Percentiles rank a stretch among this genome's conserved stretches.
phyloP scores from a whole-genome alignment of 2,113 vertebrate genomes.

The Sisor rabdophorus region DNA sequence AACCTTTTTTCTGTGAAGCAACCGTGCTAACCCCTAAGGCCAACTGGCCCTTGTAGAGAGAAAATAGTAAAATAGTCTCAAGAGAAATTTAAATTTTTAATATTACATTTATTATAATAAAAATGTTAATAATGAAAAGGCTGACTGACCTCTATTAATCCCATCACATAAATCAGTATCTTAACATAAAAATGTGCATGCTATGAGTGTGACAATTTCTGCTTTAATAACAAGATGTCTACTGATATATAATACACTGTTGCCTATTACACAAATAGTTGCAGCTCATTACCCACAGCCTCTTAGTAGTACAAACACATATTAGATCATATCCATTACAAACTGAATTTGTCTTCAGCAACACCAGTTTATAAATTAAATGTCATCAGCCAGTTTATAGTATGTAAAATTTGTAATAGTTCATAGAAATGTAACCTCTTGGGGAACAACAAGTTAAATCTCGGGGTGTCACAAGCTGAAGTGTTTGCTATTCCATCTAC shows the following conservation, averaged over 20 bases:
- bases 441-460: neutral
- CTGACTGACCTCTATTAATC: neutral
- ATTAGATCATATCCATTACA: neutral
- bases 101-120: neutral
- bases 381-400: conserved; percentile 1
- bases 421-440: conserved; percentile 4
- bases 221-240: neutral
- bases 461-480: conserved; percentile 1
- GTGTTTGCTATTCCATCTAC: neutral
- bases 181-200: conserved; percentile 1
- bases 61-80: neutral
- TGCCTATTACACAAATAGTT: neutral
- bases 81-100: neutral
- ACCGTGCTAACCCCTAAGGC: too few relatives aligned
- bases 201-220: neutral
- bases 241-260: neutral
- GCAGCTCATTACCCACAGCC: conserved; percentile 6
- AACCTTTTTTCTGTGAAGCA: too few relatives aligned
- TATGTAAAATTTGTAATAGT: neutral
- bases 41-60: neutral
- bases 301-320: conserved; percentile 3
- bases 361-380: neutral
- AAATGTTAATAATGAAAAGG: neutral
- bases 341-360: conserved; percentile 1
- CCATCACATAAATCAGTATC: neutral